Evolutionary conservation across 2,797 vertebrate species (phyloP), one percentile per base, ranked within the genome.

Genomic region (Mycteria americana): DNA sequence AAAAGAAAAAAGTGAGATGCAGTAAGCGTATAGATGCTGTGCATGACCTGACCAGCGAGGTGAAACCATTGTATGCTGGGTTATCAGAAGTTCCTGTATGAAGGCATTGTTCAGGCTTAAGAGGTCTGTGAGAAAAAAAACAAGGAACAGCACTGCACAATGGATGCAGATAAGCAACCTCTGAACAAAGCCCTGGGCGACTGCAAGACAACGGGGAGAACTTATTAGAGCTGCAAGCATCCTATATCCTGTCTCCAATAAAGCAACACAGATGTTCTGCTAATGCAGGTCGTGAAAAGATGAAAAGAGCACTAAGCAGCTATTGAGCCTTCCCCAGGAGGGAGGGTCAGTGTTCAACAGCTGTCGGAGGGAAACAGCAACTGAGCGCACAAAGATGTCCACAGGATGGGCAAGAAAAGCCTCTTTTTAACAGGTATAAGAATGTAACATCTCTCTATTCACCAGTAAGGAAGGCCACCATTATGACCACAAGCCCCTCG

Each of bases 161-260:
- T 93, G 78, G 89, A 88, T 86, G 81, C 92, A 96, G 94, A 97
- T 93, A 96, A 96, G 92, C 87, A 95, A 91, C 6, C 33, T 69
- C 78, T 33, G 75, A 97, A 95, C 93, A 95, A 97, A 96, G 92
- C 60, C 88, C 89, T 78, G 84, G 73, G 78, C 2, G 5, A 75
- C 86, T 74, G 74, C 86, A 57, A 97, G 93, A 92, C 91, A 94
- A 95, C 1, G 16, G 65, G 65, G 68, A 74, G 89, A 95, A 96
- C 92, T 83, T 95, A 94, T 41, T 95, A 95, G 84, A 95, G 84
- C 94, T 46, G 85, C 78, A 83, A 96, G 93, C 82, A 92, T 88
- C 89, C 93, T 88, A 94, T 73, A 96, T 92, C 94, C 89, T 85
- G 87, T 76, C 76, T 81, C 50, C 25, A 78, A 50, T 80, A 85